Base-by-base conservation (phyloP, 2,888 invertebrate genomes). In the Caenorhabditis imperialis region DNA sequence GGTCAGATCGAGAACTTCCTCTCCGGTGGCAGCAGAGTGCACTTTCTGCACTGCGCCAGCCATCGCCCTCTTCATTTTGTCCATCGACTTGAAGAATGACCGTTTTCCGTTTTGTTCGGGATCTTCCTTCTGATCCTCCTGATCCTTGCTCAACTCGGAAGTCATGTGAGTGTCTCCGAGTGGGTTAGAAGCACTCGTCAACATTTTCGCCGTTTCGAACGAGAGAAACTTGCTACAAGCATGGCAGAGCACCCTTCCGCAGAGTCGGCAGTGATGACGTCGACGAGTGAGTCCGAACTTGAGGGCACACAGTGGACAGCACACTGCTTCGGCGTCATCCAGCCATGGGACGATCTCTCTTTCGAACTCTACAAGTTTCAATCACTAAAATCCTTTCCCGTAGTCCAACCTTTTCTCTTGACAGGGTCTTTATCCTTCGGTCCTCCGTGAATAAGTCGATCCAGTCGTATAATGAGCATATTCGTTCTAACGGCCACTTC, bases 251-350 rank as follows among this genome's bases (percentile, higher is more conserved):
- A 88, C 81, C 44, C 71, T 79, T 22, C 88, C 87, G 85, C 90
- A 98, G 3, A 98, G 91, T 75, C 97, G 91, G 88, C 99, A 99
- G 89, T 99, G 99, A 89, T 99, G 98, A 88, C 96, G 94, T 78
- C 98, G 91, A 69, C 94, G 91, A 25, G 80, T 89, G n/a, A 88
- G 81, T 85, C 93, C 93, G 89, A 99, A 99, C 47, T 92, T 91
- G 87, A 93, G 92, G 0, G 95, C 94, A 90, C 99, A 99, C 79
- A 92, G 93, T 0, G 95, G 95, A 88, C 98, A 99, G 8, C 94
- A 90, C 75, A 93, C 93, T 0, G 95, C 96, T 58, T 93, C 93
- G 50, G 92, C 92, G 35, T 98, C 98, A 86, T 95, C 94, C 45
- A 95, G 90, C 99, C 99, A 99, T 33, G 93, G 93, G 4, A 98